Evolutionary conservation across 1,140 invertebrate species (phyloP), one percentile per base, ranked within the genome.

Genomic region (Sesamia nonagrioides): DNA sequence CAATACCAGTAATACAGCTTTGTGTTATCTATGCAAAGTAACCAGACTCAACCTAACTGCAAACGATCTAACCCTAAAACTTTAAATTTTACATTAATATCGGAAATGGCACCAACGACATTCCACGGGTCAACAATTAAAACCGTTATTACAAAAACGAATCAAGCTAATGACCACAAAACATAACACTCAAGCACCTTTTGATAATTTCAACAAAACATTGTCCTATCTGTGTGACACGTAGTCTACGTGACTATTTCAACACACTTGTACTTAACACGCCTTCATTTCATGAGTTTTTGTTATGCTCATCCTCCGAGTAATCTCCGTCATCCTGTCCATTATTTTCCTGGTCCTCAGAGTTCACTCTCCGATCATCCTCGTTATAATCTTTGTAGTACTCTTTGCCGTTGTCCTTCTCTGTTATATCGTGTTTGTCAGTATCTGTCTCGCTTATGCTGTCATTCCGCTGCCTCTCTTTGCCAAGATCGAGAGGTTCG

Each of bases 181-280:
- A 92, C 88, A 91, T 89, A 92, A 93, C 89, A 92, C 87, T 89
- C 87, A 90, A 94, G 92, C 93, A 93, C 91, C 91, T 85, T 91
- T 91, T 90, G 85, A 84, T 86, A 89, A 89, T 69, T 86, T 89
- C 87, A 92, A 92, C 91, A 91, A 85, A 91, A 91, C 86, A 85
- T 86, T 85, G 86, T 87, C 83, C 86, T 89, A 85, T 81, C 81
- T 82, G 78, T 74, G 72, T 85, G 84, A 77, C 80, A 68, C 83
- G 84, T 68, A 60, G 76, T 69, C 66, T 78, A 68, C 72, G 63
- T 56, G 78, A 83, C 74, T 84, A 81, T 61, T 78, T 77, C 79
- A 75, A 79, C 80, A 80, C 81, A 63, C 61, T 54, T 69, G 40
- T 61, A 17, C 27, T 37, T 58, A 75, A 13, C 33, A 66, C 40